Conservation (phyloP, 2,113 vertebrate genomes). For the Indicator maculatus region DNA sequence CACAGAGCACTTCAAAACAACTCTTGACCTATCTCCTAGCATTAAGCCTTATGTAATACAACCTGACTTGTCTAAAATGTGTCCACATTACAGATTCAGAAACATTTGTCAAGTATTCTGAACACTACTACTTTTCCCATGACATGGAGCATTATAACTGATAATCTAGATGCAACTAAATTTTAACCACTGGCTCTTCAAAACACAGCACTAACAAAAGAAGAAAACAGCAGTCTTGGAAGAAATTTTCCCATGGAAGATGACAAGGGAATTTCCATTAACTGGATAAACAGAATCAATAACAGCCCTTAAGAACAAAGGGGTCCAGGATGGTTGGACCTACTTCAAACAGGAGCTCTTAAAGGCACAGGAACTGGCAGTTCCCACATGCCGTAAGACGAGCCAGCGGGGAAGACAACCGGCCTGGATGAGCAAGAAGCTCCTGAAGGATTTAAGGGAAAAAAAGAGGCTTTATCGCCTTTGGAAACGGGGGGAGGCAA, state of each 20-base stretch:
- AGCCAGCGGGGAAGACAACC: too few species aligned
- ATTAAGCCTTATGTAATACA: not conserved
- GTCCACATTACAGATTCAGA: not conserved
- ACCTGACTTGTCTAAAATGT: not conserved
- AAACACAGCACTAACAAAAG: not conserved
- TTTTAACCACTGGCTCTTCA: not conserved
- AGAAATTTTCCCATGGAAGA: not conserved
- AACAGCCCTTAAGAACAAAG: too few species aligned
- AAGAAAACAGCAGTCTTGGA: not conserved
- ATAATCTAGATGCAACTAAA: not conserved
- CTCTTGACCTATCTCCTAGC: not conserved
- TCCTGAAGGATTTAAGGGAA: too few species aligned
- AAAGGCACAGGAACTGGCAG: too few species aligned
- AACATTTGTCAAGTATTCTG: not conserved
- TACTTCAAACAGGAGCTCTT: too few species aligned
- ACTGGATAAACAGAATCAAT: too few species aligned
- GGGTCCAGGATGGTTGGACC: too few species aligned
- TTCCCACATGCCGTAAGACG: too few species aligned
- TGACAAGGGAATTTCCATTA: not conserved
- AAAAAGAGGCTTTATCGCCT: too few species aligned
- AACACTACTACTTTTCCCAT: not conserved
- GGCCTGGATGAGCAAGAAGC: too few species aligned
- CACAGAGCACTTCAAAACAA: not conserved
- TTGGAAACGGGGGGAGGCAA: too few species aligned
- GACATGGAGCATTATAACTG: not conserved